Base-by-base conservation (phyloP, 2,888 invertebrate genomes). In the Morpho deidamia region DNA sequence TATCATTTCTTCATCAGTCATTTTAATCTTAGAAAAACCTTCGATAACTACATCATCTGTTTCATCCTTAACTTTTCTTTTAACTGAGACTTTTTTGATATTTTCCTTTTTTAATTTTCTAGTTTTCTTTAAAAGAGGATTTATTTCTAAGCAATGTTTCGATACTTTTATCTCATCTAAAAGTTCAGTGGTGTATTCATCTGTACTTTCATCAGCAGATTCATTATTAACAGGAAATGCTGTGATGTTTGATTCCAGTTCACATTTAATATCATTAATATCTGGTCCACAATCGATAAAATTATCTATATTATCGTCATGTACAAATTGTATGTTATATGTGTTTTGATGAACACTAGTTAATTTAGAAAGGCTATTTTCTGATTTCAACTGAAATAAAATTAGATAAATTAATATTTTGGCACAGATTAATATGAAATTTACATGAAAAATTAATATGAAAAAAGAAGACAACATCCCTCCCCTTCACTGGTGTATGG, bases 251-350 rank as follows among this genome's bases (percentile, higher is more conserved):
- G 37, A 38, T 14, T 58, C 58, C 4, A 11, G 34, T 23, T 60
- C 58, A 14, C 23, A 35, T 14, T 52, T 53, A 32, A 60, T 48
- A n/a, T 50, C 23, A 23, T 23, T 32, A 3, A 51, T 39, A 23
- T 47, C 42, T 42, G 35, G 39, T 34, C 54, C 58, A 23, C 58
- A 58, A 12, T 60, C 60, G 9, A 60, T 50, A 33, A 58, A 58
- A 50, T 49, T 52, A 38, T 58, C 48, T n/a, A 23, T 11, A 9
- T 39, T 44, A 44, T 47, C 8, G 7, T 38, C 12, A n/a, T 33
- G 43, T 44, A 35, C 11, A 44, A 40, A 12, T 47, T 48, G 33
- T 8, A 44, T 33, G 11, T 52, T 40, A 10, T 47, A 54, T n/a
- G 11, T 9, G 11, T 50, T 50, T 37, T 46, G 42, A 11, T 56